These are phyloP conservation scores for Platycheirus albimanus DNA, from an alignment of 2,888 invertebrate species.

Conservation along the genomic window DNA sequence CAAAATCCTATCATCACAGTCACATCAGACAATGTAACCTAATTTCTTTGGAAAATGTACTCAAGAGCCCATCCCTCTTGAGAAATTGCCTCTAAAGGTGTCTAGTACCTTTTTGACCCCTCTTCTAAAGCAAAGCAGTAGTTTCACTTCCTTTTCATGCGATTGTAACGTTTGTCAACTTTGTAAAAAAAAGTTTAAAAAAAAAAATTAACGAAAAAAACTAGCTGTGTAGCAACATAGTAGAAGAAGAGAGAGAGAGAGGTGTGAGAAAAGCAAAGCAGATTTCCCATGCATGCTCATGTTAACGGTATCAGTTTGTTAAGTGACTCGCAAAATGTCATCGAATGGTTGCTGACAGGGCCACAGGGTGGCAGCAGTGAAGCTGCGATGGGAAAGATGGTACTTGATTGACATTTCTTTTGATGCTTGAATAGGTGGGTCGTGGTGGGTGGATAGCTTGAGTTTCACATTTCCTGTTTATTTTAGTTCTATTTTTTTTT, in stretches of 20 bases:
- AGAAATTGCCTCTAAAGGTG: constrained; percentile 60
- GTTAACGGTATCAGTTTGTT: constrained; percentile 27
- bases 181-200: constrained; percentile 11
- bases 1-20: constrained; percentile 44
- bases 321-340: constrained; percentile 59
- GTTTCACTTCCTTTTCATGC: constrained; percentile 58
- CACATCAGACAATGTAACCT: constrained; percentile 65
- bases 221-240: constrained; percentile 6
- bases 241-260: too few species aligned
- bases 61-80: constrained; percentile 68
- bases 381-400: constrained; percentile 24
- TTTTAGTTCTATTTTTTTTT: constrained; percentile 40
- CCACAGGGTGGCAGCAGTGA: constrained; percentile 26
- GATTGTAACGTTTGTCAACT: constrained; percentile 49
- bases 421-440: constrained; percentile 64
- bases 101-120: constrained; percentile 73
- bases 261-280: constrained; percentile 12
- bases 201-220: background rate
- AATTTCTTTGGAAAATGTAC: constrained; percentile 49
- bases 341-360: constrained; percentile 58
- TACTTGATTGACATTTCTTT: constrained; percentile 71
- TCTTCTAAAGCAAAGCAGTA: constrained; percentile 29
- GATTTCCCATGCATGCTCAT: constrained; percentile 10
- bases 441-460: too few species aligned
- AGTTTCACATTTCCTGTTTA: constrained; percentile 67